Percentiles rank a stretch among this genome's conserved stretches.
Conservation (phyloP, 2,888 invertebrate species). For the Chamaedrilus cognettii region DNA sequence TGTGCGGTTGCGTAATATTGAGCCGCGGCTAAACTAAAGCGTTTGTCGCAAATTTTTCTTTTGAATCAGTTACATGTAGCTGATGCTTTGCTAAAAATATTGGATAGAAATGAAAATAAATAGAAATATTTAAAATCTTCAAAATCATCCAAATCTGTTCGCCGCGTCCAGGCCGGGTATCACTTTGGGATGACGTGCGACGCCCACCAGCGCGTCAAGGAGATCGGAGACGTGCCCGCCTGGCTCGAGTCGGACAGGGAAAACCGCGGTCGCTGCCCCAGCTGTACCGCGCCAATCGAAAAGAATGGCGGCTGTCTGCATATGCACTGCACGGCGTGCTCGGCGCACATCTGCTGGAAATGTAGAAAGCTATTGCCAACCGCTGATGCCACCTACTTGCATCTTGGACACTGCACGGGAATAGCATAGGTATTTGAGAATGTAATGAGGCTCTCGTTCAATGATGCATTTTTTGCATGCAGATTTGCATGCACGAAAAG, state of each 20-base stretch:
- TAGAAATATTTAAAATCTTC: too few relatives aligned
- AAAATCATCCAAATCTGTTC: too few relatives aligned
- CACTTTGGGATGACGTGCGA: slow-evolving; percentile 16
- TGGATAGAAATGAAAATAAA: too few relatives aligned
- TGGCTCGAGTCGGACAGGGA: slow-evolving; percentile 41
- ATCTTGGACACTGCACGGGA: slow-evolving; percentile 26
- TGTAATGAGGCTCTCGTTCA: too few relatives aligned
- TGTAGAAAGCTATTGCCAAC: slow-evolving; percentile 40
- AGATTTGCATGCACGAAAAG: too few relatives aligned
- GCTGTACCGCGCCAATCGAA: slow-evolving; percentile 44
- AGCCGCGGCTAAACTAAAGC: too few relatives aligned
- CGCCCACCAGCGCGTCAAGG: slow-evolving; percentile 1
- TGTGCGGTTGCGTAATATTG: too few relatives aligned
- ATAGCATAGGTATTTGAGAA: slow-evolving; percentile 10
- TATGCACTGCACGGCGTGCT: slow-evolving; percentile 45
- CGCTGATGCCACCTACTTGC: slow-evolving; percentile 42
- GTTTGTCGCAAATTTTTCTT: too few relatives aligned
- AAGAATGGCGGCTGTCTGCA: slow-evolving; percentile 50
- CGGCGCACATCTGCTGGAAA: slow-evolving; percentile 48
- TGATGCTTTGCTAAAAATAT: too few relatives aligned
- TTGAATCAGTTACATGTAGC: too few relatives aligned
- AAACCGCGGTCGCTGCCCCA: slow-evolving; percentile 45
- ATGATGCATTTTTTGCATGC: too few relatives aligned
- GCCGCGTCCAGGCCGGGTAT: not conserved
- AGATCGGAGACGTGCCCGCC: slow-evolving; percentile 24